Base-by-base conservation (phyloP, 1,140 invertebrate species). In the Dolichoris vasculosae region DNA sequence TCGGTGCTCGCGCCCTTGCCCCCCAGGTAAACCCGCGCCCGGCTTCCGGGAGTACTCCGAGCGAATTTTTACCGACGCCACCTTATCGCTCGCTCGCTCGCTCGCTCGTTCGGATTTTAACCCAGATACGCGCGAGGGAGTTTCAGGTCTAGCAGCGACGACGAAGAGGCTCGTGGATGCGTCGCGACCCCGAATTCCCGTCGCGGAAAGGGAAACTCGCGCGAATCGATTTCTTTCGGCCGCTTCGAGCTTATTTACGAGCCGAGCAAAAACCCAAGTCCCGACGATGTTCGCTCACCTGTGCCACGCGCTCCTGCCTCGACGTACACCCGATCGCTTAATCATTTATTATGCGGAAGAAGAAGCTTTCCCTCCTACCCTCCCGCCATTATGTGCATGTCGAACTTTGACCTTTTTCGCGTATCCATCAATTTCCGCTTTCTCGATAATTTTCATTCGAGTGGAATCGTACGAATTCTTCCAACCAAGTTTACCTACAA, bases 71-170 rank as follows among this genome's bases (percentile, higher is more conserved):
- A 26, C 23, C 23, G 55, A 59, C 55, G 20, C 23, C 43, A 46
- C 6, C 64, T n/a, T n/a, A n/a, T n/a, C n/a, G n/a, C n/a, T n/a
- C n/a, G n/a, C 4, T 23, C 55, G 4, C 73, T 7, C n/a, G 2
- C 59, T 30, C 59, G 46, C 35, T 71, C 85, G 76, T 84, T 83
- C 71, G 79, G 83, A 86, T 86, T 86, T 81, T 67, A 84, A 81
- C 82, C 86, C 80, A 84, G 76, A 84, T 86, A 64, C 17, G 20
- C 32, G 38, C 2, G 63, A 20, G 55, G 73, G 59, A 71, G 35
- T 69, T 59, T 69, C 35, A 55, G 11, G 20, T 55, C 20, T 17
- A 17, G 55, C 55, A 26, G 3, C 23, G 55, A 26, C 23, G 55
- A n/a, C n/a, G n/a, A n/a, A n/a, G n/a, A n/a, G n/a, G n/a, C n/a